Evolutionary conservation across 2,113 vertebrate genomes (phyloP).

Genomic region (Emydocephalus ijimae): DNA sequence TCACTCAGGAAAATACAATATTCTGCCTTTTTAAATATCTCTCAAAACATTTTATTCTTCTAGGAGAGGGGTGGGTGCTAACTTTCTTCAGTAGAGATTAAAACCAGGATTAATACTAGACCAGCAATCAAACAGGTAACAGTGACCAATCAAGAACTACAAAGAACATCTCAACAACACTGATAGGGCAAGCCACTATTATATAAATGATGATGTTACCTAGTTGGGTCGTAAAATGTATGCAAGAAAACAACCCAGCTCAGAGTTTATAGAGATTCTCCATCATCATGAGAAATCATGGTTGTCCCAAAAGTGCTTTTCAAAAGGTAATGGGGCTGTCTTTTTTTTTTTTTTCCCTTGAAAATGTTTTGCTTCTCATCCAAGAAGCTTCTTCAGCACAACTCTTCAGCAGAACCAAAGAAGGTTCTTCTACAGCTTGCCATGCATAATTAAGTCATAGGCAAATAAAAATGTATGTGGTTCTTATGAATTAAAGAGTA

Average conservation of each 20-base stretch:
- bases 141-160: background rate
- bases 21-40: too few species aligned
- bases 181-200: background rate
- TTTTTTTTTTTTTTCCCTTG: background rate
- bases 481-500: slow-evolving; percentile 17
- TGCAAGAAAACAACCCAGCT: background rate
- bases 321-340: background rate
- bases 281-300: background rate
- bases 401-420: too few species aligned
- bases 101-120: background rate
- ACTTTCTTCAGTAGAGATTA: background rate
- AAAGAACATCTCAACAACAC: background rate
- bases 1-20: too few species aligned
- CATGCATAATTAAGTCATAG: slow-evolving; percentile 40
- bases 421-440: background rate
- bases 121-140: background rate
- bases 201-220: background rate
- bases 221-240: background rate
- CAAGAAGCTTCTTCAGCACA: too few species aligned
- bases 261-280: background rate
- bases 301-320: background rate
- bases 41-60: too few species aligned
- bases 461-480: slow-evolving; percentile 21
- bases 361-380: too few species aligned
- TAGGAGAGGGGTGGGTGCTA: too few species aligned